These are phyloP conservation scores for Drepana falcataria DNA, from an alignment of 2,888 invertebrate genomes.

Conservation along the genomic window DNA sequence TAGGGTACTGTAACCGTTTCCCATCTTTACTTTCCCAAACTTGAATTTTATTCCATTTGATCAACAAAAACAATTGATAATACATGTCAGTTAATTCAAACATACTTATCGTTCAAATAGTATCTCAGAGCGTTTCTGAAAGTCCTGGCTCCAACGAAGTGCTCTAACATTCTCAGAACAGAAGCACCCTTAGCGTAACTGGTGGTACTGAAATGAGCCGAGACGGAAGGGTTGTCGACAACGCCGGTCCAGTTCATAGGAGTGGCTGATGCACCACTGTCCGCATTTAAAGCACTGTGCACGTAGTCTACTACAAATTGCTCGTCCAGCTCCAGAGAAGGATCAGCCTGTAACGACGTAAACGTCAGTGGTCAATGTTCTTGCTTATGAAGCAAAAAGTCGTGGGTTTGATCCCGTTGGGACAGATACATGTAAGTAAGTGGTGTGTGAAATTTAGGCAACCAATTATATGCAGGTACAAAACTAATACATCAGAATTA, in stretches of 20 bases:
- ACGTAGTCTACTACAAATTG: constrained; percentile 85
- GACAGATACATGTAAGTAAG: too few species aligned
- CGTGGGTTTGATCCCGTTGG: too few species aligned
- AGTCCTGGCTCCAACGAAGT: constrained; percentile 73
- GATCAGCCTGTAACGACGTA: constrained; percentile 44
- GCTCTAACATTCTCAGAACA: constrained; percentile 83
- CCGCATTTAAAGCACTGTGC: constrained; percentile 80
- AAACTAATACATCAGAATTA: too few species aligned
- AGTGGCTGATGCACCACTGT: constrained; percentile 62
- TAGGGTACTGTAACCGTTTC: too few species aligned
- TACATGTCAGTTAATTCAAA: constrained; percentile 5
- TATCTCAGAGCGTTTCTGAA: constrained; percentile 78
- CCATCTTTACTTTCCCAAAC: too few species aligned
- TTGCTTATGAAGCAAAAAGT: too few species aligned
- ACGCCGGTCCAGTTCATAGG: constrained; percentile 77
- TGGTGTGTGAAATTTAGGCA: too few species aligned
- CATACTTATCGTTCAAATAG: constrained; percentile 79
- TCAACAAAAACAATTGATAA: too few species aligned
- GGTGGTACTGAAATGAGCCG: constrained; percentile 81
- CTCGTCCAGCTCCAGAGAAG: constrained; percentile 50
- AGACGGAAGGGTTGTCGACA: constrained; percentile 70
- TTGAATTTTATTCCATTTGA: too few species aligned
- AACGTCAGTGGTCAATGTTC: background rate
- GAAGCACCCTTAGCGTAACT: constrained; percentile 84
- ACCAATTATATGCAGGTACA: too few species aligned